These are phyloP conservation scores for Platycheirus albimanus DNA, from an alignment of 2,888 invertebrate genomes.

Conservation along the genomic window DNA sequence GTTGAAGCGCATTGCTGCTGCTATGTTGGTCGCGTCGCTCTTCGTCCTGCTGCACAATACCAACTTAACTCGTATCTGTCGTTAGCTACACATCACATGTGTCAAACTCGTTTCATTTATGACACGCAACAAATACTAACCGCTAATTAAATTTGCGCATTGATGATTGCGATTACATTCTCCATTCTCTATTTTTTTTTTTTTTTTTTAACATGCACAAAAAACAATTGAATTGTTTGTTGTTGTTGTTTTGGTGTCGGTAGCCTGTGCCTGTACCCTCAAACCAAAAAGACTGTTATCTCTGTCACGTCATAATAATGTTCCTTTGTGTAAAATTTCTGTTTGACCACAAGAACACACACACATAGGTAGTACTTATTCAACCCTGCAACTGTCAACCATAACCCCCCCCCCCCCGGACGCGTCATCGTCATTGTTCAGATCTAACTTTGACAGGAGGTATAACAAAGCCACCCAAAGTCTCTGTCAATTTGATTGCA, in stretches of 20 bases:
- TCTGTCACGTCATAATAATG: neutral
- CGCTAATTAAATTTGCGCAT: slow-evolving; percentile 64
- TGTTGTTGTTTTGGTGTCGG: neutral
- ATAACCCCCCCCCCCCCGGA: neutral
- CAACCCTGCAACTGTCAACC: neutral
- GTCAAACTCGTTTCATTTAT: slow-evolving; percentile 42
- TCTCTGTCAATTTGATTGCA: slow-evolving; percentile 62
- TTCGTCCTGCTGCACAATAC: slow-evolving; percentile 26
- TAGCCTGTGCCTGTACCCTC: neutral
- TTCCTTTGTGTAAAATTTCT: slow-evolving; percentile 14
- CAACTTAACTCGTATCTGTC: slow-evolving; percentile 26
- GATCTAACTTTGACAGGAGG: slow-evolving; percentile 2
- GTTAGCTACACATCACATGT: slow-evolving; percentile 56
- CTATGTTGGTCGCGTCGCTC: too few species aligned
- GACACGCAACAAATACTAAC: slow-evolving; percentile 58
- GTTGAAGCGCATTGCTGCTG: too few species aligned
- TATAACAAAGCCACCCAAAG: slow-evolving; percentile 23
- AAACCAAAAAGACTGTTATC: neutral
- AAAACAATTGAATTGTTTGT: neutral
- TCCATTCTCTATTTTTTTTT: neutral
- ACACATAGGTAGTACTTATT: neutral
- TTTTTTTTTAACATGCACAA: too few species aligned
- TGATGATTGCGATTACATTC: slow-evolving; percentile 51
- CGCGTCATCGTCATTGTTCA: too few species aligned
- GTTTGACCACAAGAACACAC: slow-evolving; percentile 7